Evolutionary conservation across 2,888 invertebrate species (phyloP).

Genomic region (Cephalotes varians): DNA sequence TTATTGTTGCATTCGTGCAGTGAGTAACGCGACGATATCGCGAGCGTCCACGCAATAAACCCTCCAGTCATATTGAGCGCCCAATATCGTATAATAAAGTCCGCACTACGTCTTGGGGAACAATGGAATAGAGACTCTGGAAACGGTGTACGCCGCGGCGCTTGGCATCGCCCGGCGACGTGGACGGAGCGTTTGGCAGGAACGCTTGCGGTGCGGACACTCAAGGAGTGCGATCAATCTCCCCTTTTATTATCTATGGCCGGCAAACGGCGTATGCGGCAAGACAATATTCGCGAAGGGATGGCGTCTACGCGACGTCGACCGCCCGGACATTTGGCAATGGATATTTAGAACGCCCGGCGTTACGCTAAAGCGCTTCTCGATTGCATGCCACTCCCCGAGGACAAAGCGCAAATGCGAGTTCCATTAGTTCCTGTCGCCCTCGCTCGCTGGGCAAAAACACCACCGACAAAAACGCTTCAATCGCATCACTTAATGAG

Average conservation of each 20-base stretch:
- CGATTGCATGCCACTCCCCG: conserved; percentile 10
- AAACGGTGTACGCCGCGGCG: conserved; percentile 71
- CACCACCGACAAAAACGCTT: background rate
- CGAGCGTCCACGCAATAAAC: conserved; percentile 66
- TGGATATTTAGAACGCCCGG: conserved; percentile 67
- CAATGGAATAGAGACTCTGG: conserved; percentile 74
- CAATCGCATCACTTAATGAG: conserved; percentile 3
- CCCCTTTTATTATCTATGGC: conserved; percentile 68
- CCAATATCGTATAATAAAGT: conserved; percentile 71
- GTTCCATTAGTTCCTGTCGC: conserved; percentile 16
- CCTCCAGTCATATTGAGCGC: conserved; percentile 48
- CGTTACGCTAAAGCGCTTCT: conserved; percentile 19
- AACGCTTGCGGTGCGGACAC: conserved; percentile 40
- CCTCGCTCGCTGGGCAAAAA: background rate
- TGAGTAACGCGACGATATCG: conserved; percentile 46
- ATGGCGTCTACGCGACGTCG: conserved; percentile 67
- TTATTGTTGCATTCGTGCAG: conserved; percentile 52
- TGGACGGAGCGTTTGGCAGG: conserved; percentile 71
- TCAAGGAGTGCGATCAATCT: conserved; percentile 70
- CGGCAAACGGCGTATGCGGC: conserved; percentile 49
- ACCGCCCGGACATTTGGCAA: conserved; percentile 67
- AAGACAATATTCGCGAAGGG: conserved; percentile 64
- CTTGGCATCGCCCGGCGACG: conserved; percentile 69
- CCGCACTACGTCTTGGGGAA: conserved; percentile 69
- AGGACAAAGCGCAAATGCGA: conserved; percentile 42